Evolutionary conservation across 2,888 invertebrate species (phyloP), one percentile per base, ranked within the genome.

Genomic region (Melanchra persicariae): DNA sequence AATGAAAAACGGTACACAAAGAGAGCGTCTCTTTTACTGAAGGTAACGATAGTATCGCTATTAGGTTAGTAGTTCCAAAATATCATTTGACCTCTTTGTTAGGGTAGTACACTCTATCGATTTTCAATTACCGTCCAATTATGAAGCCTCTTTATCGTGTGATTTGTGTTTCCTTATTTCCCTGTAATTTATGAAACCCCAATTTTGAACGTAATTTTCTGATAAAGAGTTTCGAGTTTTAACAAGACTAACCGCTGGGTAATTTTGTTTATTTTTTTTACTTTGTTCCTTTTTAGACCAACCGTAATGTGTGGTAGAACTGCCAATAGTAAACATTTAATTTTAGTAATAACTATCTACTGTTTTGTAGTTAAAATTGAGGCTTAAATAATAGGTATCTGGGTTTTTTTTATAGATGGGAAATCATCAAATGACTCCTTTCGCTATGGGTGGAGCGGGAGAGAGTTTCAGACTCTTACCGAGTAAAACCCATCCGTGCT

Each of bases 71-170:
- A 59, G 9, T 45, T 45, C 5, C 15, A 7, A 72, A 47, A 54
- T n/a, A 24, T 8, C 19, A 74, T 8, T 1, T 4, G n/a, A 6
- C 37, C 45, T 30, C 30, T 43, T 43, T 15, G 43, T 5, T 4
- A 57, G 43, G 8, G 10, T 12, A 12, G 15, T n/a, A 40, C 12
- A 30, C 17, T 19, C 37, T n/a, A 67, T 70, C 24, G 79, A 77
- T 78, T 77, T 66, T 51, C 61, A 78, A 77, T 77, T 78, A 78
- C 22, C 9, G 1, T n/a, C 49, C 52, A 66, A 77, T 77, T 78
- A 78, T 66, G 26, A 55, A 45, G 6, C 22, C 68, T 68, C 24
- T 47, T 63, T 73, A 68, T 26, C 40, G 55, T 64, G 40, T 79
- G 34, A 60, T 62, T 76, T 61, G 45, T 54, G 34, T 43, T 72